Percentiles rank a stretch among this genome's conserved stretches.
phyloP scores from a whole-genome alignment of 1,140 invertebrate species.

The Hypothenemus hampei region DNA sequence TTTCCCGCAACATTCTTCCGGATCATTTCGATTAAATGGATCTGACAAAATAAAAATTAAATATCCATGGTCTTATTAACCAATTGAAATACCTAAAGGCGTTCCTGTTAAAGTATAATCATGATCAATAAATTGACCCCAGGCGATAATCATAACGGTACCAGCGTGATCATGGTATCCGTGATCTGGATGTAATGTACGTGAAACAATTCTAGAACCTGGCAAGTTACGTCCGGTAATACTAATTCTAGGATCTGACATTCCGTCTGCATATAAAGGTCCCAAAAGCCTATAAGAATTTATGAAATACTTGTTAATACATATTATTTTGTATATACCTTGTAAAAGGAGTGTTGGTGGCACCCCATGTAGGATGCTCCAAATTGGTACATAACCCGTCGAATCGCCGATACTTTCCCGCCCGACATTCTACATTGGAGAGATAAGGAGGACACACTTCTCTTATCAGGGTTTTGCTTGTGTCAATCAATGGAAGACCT shows the following conservation, averaged over 20 bases:
- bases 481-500: constrained; percentile 82
- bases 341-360: constrained; percentile 76
- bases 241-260: constrained; percentile 74
- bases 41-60: constrained; percentile 50
- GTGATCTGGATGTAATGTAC: constrained; percentile 86
- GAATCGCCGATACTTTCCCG: constrained; percentile 84
- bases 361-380: constrained; percentile 85
- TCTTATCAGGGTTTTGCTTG: constrained; percentile 79
- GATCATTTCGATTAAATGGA: constrained; percentile 77
- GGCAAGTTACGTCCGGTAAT: constrained; percentile 70
- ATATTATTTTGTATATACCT: constrained; percentile 50
- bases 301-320: background rate
- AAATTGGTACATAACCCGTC: constrained; percentile 93
- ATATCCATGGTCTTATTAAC: background rate
- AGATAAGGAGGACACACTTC: constrained; percentile 85
- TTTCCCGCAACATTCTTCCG: constrained; percentile 80
- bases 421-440: constrained; percentile 77
- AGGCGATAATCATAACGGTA: constrained; percentile 87
- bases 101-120: constrained; percentile 86
- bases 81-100: constrained; percentile 61
- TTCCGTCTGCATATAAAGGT: constrained; percentile 74
- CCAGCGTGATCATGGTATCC: constrained; percentile 91
- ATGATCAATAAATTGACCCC: constrained; percentile 94
- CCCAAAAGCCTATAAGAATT: constrained; percentile 59
- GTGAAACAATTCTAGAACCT: constrained; percentile 74